A percentile compares a stretch with the other conserved stretches of the same genome.
Evolutionary conservation across 2,888 invertebrate genomes (phyloP).

Genomic region (Prostheceraeus crozeri): DNA sequence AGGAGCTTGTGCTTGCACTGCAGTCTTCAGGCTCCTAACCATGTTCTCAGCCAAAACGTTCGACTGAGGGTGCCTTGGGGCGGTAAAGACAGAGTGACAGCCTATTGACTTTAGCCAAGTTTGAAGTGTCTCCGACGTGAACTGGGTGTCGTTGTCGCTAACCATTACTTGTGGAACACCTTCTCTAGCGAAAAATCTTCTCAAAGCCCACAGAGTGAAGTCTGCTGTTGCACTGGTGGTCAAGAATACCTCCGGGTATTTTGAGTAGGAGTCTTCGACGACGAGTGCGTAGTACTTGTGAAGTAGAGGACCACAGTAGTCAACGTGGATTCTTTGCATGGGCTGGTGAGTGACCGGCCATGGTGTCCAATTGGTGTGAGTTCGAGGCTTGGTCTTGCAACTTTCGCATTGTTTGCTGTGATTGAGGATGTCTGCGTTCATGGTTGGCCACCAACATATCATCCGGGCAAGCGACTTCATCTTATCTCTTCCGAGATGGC

Average conservation of each 20-base stretch:
- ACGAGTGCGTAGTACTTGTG: conserved; percentile 4
- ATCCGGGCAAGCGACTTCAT: conserved; percentile 20
- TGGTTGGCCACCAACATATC: conserved; percentile 16
- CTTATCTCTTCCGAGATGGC: conserved; percentile 2
- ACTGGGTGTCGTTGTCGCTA: conserved; percentile 9
- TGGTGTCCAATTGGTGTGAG: conserved; percentile 11
- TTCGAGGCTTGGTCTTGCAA: conserved; percentile 1
- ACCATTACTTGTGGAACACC: neutral
- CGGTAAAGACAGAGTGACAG: neutral
- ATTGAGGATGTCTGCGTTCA: conserved; percentile 7
- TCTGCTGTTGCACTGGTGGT: conserved; percentile 8
- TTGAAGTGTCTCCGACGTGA: neutral
- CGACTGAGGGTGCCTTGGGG: conserved; percentile 3
- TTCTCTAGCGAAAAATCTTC: conserved; percentile 23
- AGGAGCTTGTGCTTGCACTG: neutral
- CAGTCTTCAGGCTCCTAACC: neutral
- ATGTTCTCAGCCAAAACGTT: neutral
- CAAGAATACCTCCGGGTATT: conserved; percentile 19
- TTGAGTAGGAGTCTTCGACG: conserved; percentile 9
- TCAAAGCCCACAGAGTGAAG: neutral
- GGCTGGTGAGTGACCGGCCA: conserved; percentile 15
- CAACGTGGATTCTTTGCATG: conserved; percentile 18
- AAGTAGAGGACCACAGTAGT: neutral
- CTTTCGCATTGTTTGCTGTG: neutral
- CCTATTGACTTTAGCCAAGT: conserved; percentile 2